These are phyloP conservation scores for Florisuga fusca DNA, from an alignment of 2,797 vertebrate species.

Conservation along the genomic window DNA sequence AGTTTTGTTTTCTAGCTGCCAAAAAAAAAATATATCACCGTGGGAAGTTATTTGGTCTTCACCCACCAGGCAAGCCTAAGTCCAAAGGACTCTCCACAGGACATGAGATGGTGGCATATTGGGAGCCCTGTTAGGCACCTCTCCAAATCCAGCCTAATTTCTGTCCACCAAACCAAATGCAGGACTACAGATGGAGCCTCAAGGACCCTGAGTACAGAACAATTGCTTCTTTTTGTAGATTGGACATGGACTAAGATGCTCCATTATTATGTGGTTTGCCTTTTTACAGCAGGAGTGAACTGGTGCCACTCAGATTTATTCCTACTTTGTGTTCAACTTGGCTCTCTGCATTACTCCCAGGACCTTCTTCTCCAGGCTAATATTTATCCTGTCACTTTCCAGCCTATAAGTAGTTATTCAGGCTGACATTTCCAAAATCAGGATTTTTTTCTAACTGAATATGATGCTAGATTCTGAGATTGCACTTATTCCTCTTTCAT, in stretches of 20 bases:
- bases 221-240: neutral
- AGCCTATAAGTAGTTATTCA: neutral
- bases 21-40: neutral
- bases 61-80: neutral
- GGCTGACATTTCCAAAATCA: neutral
- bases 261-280: accelerated
- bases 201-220: neutral
- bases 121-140: neutral
- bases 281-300: neutral
- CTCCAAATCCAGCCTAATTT: neutral
- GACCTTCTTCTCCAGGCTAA: neutral
- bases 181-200: neutral
- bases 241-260: neutral
- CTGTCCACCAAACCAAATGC: neutral
- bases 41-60: neutral
- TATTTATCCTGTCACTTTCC: neutral
- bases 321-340: neutral
- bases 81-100: neutral
- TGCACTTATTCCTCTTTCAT: neutral
- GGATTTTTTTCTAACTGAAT: neutral
- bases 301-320: neutral
- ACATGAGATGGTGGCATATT: accelerated
- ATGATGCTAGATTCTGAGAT: neutral
- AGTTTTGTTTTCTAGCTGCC: neutral
- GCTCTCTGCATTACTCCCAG: accelerated